Conservation (phyloP, 2,888 invertebrate genomes). For the Plemyria rubiginata region DNA sequence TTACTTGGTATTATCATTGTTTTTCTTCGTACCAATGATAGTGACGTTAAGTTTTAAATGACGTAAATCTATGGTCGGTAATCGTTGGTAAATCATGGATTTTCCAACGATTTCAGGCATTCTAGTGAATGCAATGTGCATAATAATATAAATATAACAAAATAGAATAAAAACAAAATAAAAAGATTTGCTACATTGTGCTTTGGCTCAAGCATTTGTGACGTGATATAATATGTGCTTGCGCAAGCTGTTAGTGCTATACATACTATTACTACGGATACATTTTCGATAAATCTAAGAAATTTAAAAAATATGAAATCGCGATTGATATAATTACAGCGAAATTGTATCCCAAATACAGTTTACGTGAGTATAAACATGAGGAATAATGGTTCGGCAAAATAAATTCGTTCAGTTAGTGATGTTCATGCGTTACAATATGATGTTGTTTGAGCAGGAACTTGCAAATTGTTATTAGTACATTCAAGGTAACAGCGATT, state of each 20-base stretch:
- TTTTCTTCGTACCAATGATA: background rate
- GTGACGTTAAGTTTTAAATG: background rate
- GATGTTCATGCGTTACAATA: conserved; percentile 68
- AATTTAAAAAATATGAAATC: background rate
- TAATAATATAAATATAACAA: background rate
- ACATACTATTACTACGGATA: conserved; percentile 58
- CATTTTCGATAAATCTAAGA: conserved; percentile 49
- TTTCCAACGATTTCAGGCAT: background rate
- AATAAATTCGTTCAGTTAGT: conserved; percentile 63
- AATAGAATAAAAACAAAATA: conserved; percentile 16
- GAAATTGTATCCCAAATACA: conserved; percentile 56
- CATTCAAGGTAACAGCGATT: conserved; percentile 75
- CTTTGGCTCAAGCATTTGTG: conserved; percentile 63
- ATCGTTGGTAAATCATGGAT: no score
- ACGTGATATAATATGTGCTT: conserved; percentile 59
- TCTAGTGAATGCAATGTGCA: background rate
- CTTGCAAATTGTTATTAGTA: conserved; percentile 69
- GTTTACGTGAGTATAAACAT: conserved; percentile 24
- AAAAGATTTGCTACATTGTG: conserved; percentile 48
- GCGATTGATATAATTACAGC: conserved; percentile 17
- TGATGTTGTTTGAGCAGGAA: conserved; percentile 68
- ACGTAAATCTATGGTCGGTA: background rate
- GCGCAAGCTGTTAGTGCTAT: conserved; percentile 81
- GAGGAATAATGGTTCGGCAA: conserved; percentile 52
- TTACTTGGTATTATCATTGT: background rate